Evolutionary conservation across 2,888 invertebrate genomes (phyloP).

Genomic region (Sceliomorpha sp.): DNA sequence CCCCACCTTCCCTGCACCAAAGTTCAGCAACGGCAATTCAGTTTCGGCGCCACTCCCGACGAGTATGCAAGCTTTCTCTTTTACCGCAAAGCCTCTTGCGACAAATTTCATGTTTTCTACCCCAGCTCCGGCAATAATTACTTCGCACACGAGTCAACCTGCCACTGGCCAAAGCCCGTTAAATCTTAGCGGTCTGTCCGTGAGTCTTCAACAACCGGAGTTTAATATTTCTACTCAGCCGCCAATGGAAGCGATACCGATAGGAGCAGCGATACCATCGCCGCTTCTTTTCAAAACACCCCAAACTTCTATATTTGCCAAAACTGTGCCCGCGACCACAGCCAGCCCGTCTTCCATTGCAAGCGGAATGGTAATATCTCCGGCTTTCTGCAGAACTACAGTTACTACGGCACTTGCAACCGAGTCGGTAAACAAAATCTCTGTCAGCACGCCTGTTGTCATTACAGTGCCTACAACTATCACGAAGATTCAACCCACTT

Average conservation of each 20-base stretch:
- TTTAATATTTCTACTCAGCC: constrained; percentile 21
- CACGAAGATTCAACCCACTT: background rate
- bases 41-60: background rate
- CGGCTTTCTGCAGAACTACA: constrained; percentile 42
- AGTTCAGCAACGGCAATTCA: background rate
- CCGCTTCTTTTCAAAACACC: constrained; percentile 45
- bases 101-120: constrained; percentile 14
- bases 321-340: constrained; percentile 38
- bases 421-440: constrained; percentile 11
- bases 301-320: constrained; percentile 45
- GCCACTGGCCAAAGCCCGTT: constrained; percentile 50
- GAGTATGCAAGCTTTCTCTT: background rate
- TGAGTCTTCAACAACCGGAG: constrained; percentile 55
- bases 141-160: constrained; percentile 35
- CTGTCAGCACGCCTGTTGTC: background rate
- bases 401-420: constrained; percentile 14
- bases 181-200: constrained; percentile 55
- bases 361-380: constrained; percentile 47
- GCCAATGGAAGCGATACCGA: constrained; percentile 18
- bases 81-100: constrained; percentile 13
- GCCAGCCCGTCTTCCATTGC: constrained; percentile 48
- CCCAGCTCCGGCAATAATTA: constrained; percentile 1
- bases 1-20: too few relatives aligned
- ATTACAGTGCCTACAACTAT: constrained; percentile 5
- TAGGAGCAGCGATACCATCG: constrained; percentile 39